phyloP scores from a whole-genome alignment of 2,113 vertebrate genomes.

The Grantiella picta region DNA sequence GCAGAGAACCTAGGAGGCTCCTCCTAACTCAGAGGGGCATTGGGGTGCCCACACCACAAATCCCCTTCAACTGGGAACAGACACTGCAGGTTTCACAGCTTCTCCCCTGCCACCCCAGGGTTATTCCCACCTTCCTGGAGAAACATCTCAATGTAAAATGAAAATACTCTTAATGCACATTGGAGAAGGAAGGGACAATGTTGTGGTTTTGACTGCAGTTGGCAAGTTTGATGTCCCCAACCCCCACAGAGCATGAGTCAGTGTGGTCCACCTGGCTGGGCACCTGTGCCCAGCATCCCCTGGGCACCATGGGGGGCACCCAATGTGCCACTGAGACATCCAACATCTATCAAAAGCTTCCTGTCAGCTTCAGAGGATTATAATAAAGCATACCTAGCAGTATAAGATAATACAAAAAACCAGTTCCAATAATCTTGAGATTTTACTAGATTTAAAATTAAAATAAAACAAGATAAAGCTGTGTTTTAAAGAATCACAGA shows the following conservation, averaged over 20 bases:
- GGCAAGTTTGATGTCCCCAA: neutral
- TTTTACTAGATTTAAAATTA: neutral
- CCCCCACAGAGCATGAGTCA: accelerated
- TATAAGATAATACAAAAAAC: neutral
- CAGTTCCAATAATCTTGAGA: neutral
- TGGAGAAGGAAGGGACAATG: neutral
- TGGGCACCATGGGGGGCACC: accelerated
- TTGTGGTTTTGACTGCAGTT: neutral
- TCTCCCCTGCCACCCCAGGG: neutral
- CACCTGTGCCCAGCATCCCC: neutral
- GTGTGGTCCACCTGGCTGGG: accelerated
- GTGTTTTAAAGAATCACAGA: neutral
- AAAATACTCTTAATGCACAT: neutral
- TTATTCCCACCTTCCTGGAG: neutral
- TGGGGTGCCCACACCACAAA: neutral
- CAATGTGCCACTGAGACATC: neutral
- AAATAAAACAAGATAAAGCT: neutral
- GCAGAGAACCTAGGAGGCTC: neutral
- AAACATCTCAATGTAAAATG: neutral
- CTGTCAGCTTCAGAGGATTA: neutral
- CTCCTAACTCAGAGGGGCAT: neutral
- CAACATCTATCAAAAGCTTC: neutral
- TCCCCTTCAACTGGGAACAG: neutral
- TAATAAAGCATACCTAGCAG: neutral
- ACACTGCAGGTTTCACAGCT: neutral